Base-by-base conservation (phyloP, 2,113 vertebrate genomes). In the Jacana jacana region DNA sequence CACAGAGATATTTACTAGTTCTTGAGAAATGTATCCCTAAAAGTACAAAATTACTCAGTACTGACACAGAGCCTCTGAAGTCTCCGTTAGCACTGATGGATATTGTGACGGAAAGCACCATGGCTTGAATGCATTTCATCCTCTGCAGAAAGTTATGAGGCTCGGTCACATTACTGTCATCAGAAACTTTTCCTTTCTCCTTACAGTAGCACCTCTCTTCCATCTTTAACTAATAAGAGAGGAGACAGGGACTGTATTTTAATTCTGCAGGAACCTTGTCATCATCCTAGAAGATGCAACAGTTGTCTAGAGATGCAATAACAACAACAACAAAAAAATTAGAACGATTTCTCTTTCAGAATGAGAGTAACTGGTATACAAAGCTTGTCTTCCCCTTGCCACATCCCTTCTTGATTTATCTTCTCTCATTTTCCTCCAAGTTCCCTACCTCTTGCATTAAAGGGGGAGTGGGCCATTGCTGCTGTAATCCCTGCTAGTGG, bases 251-350 rank as follows among this genome's bases (percentile, higher is more conserved):
- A 48, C 24, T 35, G 49, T 46, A 28, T 73, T 92, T 92, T 66
- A 63, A 42, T 93, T 89, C 71, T 92, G 63, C 68, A 73, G 83
- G 88, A 86, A 48, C 12, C 48, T 44, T 70, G 60, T 70, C 33
- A 68, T 81, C 35, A 33, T 91, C 63, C 66, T 66, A 39, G 51
- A 92, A 37, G n/a, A 77, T 94, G 55, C 55, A 96, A 89, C 83
- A 83, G 44, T 92, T 93, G 84, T 80, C 82, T 95, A 55, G 94
- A 88, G 94, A 54, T 75, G 24, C 63, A 94, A 69, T 68, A 92
- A 91, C 82, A 39, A 88, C 46, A 63, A 63, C 52, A 85, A 86
- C 13, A 42, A 42, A 42, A 42, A 42, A 42, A 42, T 75, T 73
- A 71, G 88, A 51, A 84, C 68, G 19, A 63, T 68, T 88, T 86